Evolutionary conservation across 2,797 vertebrate genomes (phyloP), one percentile per base, ranked within the genome.

Genomic region (Cygnus olor): DNA sequence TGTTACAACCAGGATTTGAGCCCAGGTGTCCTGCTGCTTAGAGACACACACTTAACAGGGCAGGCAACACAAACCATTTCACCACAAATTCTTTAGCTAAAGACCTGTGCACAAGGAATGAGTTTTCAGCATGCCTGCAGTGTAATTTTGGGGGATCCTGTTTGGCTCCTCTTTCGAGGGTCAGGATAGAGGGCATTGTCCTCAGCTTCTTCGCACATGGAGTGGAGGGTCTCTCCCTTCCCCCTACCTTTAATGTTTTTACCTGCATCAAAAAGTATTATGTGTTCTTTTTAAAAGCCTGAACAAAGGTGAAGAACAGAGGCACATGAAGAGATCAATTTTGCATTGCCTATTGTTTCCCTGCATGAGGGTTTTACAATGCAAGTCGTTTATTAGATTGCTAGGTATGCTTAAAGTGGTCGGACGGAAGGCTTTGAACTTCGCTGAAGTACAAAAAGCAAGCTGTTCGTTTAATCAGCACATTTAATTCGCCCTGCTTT

Each of bases 391-490:
- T 94, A 89, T 93, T 94, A 96, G 90, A 83, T 94, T 84, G 24
- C 88, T 77, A 82, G 77, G 70, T 94, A 80, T 86, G 91, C 77
- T 95, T 92, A 80, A 94, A 96, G 72, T 85, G 60, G 38, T 88
- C 88, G 89, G 61, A 85, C 82, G 36, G 85, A 80, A 96, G 95
- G 94, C 97, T 97, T 95, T 97, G 97, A 97, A 97, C 94, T 97
- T 96, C 83, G 90, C 64, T 80, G 94, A 92, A 92, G 89, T 96
- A 94, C 97, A 95, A 95, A 96, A 96, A 95, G 96, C 97, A 97
- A 97, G 97, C 97, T 97, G 97, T 96, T 98, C 95, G 14, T 97
- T 97, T 97, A 97, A 98, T 97, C 97, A 95, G 95, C 96, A 93
- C 96, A 81, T 96, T 97, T 97, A 98, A 98, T 98, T 97, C 97